phyloP scores from a whole-genome alignment of 1,140 invertebrate genomes.

The Pseudomyrmex cubaensis region DNA sequence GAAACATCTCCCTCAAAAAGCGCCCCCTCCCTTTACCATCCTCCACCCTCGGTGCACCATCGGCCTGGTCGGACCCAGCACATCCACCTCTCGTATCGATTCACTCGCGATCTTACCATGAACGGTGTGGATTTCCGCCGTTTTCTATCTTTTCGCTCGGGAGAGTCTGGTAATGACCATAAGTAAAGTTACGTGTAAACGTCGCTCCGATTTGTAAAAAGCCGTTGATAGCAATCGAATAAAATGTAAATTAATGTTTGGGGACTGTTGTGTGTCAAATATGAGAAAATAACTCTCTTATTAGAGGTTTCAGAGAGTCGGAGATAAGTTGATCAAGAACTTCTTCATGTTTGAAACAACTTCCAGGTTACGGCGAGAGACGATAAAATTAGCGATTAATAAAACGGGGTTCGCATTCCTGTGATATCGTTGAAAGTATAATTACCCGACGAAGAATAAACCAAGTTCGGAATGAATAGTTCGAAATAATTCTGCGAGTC shows the following conservation, averaged over 20 bases:
- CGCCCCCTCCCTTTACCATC: conserved; percentile 69
- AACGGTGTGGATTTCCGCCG: conserved; percentile 69
- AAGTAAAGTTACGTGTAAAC: conserved; percentile 8
- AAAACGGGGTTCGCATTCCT: neutral
- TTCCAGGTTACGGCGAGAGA: too few species aligned
- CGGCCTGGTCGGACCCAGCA: conserved; percentile 60
- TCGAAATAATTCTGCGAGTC: conserved; percentile 56
- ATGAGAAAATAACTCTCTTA: neutral
- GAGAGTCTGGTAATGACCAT: conserved; percentile 23
- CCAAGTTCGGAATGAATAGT: conserved; percentile 54
- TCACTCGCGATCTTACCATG: conserved; percentile 78
- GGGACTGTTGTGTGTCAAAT: neutral
- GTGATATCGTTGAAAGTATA: neutral
- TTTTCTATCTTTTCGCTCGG: conserved; percentile 39
- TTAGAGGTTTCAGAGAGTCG: neutral
- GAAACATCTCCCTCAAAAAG: conserved; percentile 84
- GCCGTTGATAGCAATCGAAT: too few species aligned
- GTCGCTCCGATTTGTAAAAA: neutral
- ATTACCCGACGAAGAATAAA: neutral
- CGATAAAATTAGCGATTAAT: neutral
- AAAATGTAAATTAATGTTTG: too few species aligned
- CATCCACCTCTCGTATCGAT: conserved; percentile 79
- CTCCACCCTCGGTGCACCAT: conserved; percentile 40
- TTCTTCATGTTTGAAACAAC: neutral
- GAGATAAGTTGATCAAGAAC: neutral